A percentile compares a stretch with the other conserved stretches of the same genome.
These are phyloP conservation scores for Mesoclemmys tuberculata DNA, from an alignment of 2,113 vertebrate genomes.

Conservation along the genomic window DNA sequence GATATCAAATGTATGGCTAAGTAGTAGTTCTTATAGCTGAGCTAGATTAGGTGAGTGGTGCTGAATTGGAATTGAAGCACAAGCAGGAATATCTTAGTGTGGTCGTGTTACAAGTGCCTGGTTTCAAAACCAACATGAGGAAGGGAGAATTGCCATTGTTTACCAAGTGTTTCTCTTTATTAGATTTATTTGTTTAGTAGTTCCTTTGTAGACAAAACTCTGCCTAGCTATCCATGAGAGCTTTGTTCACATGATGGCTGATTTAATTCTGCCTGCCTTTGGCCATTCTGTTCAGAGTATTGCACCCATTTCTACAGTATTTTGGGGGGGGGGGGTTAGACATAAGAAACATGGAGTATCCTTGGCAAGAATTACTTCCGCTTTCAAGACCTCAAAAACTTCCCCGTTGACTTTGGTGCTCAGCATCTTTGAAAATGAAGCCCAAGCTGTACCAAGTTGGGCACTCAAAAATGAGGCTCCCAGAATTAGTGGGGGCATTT, in stretches of 20 bases:
- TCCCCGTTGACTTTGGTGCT: background rate
- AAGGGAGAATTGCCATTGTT: background rate
- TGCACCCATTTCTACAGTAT: background rate
- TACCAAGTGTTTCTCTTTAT: background rate
- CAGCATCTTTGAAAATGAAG: background rate
- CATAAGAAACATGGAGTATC: background rate
- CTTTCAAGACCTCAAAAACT: background rate
- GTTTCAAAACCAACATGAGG: background rate
- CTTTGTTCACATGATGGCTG: background rate
- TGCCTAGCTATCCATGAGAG: background rate
- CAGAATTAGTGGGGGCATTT: background rate
- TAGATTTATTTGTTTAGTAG: accelerated
- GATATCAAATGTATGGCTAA: background rate
- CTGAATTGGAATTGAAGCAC: background rate
- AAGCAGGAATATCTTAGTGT: background rate
- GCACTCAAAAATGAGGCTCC: background rate
- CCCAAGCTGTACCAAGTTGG: background rate
- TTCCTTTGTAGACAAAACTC: background rate
- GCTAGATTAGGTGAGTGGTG: background rate
- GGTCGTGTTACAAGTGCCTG: too few species aligned
- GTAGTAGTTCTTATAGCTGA: background rate
- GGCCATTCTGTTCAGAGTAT: background rate
- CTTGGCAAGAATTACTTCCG: background rate
- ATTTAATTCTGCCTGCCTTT: background rate
- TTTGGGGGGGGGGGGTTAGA: background rate